Base-by-base conservation (phyloP, 2,797 vertebrate genomes). In the Enteromius thamalakanensis region DNA sequence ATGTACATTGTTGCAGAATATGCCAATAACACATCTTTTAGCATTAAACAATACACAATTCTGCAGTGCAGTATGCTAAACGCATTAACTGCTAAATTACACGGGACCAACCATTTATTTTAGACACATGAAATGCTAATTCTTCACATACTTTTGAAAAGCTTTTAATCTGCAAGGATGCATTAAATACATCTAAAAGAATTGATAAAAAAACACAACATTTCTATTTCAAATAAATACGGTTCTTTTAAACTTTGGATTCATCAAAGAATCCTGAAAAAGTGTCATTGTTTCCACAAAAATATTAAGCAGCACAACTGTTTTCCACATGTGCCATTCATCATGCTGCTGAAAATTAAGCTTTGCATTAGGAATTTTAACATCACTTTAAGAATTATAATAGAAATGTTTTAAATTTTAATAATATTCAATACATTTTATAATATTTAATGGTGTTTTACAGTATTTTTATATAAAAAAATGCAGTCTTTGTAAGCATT, bases 21-120 rank as follows among this genome's bases (percentile, higher is more conserved):
- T 37, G 64, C 40, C 49, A 37, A 51, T 87, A 84, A 84, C 82
- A 32, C n/a, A 70, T 32, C 12, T 17, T 62, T 84, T 71, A 62
- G 49, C 11, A 78, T 72, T 65, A 37, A 26, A 1, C 47, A 71
- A 74, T 14, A 80, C 76, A 67, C 68, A 84, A 55, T 55, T 60
- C 65, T 76, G 40, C 21, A 77, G 67, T 32, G 12, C 23, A 5
- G 6, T 9, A 5, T 69, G 32, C n/a, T 45, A 60, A 58, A 80
- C 70, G 10, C 37, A 80, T 32, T 74, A n/a, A 9, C 55, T 26
- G 40, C 19, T 58, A 58, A 11, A 78, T 32, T 34, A n/a, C 2
- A 40, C 21, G 15, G 34, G 42, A 67, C 19, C 19, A 21, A 34
- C 11, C 2, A 64, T 64, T 32, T 64, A 64, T 29, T 58, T 62